These are phyloP conservation scores for Phenganax stokvisi DNA, from an alignment of 92 coral and sea anemone species.

Conservation along the genomic window DNA sequence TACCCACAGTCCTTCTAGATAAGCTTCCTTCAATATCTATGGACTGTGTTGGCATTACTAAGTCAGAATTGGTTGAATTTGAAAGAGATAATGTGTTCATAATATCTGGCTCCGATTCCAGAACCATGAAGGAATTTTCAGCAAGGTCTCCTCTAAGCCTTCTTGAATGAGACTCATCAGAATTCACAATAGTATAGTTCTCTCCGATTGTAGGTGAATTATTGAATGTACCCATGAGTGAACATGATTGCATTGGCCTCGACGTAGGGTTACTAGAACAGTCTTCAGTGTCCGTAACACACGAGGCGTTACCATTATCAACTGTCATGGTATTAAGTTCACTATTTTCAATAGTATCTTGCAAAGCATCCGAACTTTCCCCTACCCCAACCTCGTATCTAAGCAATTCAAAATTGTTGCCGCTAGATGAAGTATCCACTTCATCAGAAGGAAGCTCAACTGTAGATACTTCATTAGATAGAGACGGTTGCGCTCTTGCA, in stretches of 20 bases:
- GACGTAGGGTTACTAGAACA: neutral
- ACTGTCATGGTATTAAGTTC: neutral
- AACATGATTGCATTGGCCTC: neutral
- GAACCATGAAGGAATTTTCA: constrained; percentile 26
- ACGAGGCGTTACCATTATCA: neutral
- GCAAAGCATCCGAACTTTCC: neutral
- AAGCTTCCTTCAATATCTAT: constrained; percentile 3
- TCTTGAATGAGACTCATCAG: neutral
- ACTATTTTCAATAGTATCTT: neutral
- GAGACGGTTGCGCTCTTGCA: neutral
- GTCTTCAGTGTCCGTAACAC: constrained; percentile 7
- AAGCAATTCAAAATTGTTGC: neutral
- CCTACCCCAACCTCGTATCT: neutral
- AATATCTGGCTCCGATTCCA: constrained; percentile 37
- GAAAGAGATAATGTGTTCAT: constrained; percentile 26
- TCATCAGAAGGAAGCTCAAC: constrained; percentile 23
- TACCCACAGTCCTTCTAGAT: constrained; percentile 27
- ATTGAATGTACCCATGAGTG: no score
- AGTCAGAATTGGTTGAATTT: neutral
- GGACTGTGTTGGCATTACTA: constrained; percentile 20
- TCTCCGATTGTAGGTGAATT: neutral
- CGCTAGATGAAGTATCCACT: neutral
- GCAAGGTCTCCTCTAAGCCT: neutral
- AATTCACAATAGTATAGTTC: neutral
- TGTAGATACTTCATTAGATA: constrained; percentile 6